Conservation (phyloP, 1,140 invertebrate species). For the Delia radicum region DNA sequence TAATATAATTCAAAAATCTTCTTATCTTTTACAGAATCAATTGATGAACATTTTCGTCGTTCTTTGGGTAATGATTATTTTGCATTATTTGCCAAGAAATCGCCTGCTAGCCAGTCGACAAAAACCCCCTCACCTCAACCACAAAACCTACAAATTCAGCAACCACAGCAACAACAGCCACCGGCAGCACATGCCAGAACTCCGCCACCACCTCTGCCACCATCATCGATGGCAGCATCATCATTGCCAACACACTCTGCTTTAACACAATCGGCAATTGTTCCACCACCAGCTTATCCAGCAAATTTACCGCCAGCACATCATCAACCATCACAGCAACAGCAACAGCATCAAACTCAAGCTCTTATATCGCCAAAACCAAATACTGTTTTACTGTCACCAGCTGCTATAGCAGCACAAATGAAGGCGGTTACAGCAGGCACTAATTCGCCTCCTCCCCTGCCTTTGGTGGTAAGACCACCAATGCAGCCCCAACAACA, state of each 20-base stretch:
- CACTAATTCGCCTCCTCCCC: conserved; percentile 29
- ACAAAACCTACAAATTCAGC: conserved; percentile 53
- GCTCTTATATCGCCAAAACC: no score
- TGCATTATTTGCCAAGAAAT: conserved; percentile 69
- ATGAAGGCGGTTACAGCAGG: conserved; percentile 11
- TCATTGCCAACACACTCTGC: background rate
- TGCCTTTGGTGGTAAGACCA: conserved; percentile 12
- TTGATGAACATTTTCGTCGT: conserved; percentile 93
- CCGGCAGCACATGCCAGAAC: conserved; percentile 45
- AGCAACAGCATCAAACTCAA: no score
- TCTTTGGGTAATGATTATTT: conserved; percentile 89
- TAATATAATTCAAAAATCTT: background rate
- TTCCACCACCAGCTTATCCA: background rate
- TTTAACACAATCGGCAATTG: background rate
- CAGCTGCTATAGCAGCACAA: conserved; percentile 21
- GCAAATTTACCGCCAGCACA: conserved; percentile 9
- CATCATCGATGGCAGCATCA: conserved; percentile 11
- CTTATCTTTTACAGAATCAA: conserved; percentile 59
- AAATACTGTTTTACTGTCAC: conserved; percentile 17
- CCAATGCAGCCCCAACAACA: conserved; percentile 17
- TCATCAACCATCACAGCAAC: conserved; percentile 12
- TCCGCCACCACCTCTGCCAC: conserved; percentile 30
- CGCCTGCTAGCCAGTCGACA: conserved; percentile 50
- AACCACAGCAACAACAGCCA: no score
- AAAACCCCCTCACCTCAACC: conserved; percentile 50